Base-by-base conservation (phyloP, 2,888 invertebrate species). In the Ennomos erosarius region DNA sequence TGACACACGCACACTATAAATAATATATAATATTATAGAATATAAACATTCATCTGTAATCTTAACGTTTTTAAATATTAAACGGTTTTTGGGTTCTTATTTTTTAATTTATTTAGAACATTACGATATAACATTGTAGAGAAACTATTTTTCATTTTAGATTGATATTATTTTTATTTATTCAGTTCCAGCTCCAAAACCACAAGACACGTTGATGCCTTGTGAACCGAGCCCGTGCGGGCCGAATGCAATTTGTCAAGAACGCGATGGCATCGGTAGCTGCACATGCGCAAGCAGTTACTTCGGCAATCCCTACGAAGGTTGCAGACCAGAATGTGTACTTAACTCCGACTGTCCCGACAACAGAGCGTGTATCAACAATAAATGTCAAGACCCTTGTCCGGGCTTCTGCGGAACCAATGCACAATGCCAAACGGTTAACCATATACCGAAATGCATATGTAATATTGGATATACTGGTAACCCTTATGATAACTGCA, bases 381-480 rank as follows among this genome's bases (percentile, higher is more conserved):
- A 94, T 51, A 95, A 94, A 81, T 96, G 96, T 77, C 90, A 93
- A 75, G 94, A 96, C 76, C 96, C 96, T 45, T 96, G 97, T 72
- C 94, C 94, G 59, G 97, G 96, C 50, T 94, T 95, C 51, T 97
- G 97, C 76, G 97, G 97, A 50, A 90, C 93, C 50, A 95, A 95
- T 79, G 95, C 96, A 11, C 88, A 94, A 71, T 97, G 97, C 75
- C 94, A 95, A 85, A 95, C 96, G 36, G 93, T 96, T 12, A 95
- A 95, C 69, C 97, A 97, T 75, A 90, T 95, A 66, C 96, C 97
- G 9, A 94, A 95, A 67, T 98, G 98, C 79, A 93, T 93, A 44
- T 97, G 97, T 73, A 84, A 91, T 13, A 68, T 85, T 38, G 94
- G 94, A 67, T 95, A 94, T 79, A 92, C 94, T 9, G 97, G 97